Base-by-base conservation (phyloP, 2,797 vertebrate genomes). In the Glossophaga mutica region DNA sequence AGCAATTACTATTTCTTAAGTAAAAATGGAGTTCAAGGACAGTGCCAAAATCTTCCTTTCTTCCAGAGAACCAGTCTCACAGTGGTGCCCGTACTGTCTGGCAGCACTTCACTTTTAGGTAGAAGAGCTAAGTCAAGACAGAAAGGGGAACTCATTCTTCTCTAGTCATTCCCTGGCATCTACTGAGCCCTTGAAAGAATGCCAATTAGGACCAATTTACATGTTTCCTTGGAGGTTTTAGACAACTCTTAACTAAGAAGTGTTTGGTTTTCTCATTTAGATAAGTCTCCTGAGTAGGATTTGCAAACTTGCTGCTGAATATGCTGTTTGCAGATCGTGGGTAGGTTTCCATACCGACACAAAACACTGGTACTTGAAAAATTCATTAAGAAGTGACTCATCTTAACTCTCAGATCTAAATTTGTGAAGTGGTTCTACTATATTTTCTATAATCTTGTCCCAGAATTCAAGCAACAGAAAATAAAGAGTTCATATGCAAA, bases 1-100 rank as follows among this genome's bases (percentile, higher is more conserved):
- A 96, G 78, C 91, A 96, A 95, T 97, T 96, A 96, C 85, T 97
- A 91, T 90, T 96, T 95, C 94, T 95, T 96, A 94, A 90, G 85
- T 96, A 81, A 96, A 83, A 67, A 52, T 3, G 84, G 81, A 93
- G 77, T 82, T 95, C 68, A 81, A 93, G 42, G 62, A 88, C 42
- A 42, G n/a, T 68, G 84, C 96, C 91, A 87, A 90, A 87, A 79
- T 91, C 92, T 84, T 85, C 79, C 79, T 96, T 97, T 96, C 46
- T 95, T 91, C 97, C 67, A 79, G 48, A 94, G 70, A 93, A 78
- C 50, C 70, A 93, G 71, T 57, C 94, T 90, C 78, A 87, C 74
- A 87, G 71, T 6, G 26, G 76, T 46, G 9, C 34, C 70, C 34
- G 18, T 5, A 0, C 37, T 67, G 18, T 39, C 87, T 94, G 96